Conservation (phyloP, 2,113 vertebrate genomes). For the Micronycteris hirsuta region DNA sequence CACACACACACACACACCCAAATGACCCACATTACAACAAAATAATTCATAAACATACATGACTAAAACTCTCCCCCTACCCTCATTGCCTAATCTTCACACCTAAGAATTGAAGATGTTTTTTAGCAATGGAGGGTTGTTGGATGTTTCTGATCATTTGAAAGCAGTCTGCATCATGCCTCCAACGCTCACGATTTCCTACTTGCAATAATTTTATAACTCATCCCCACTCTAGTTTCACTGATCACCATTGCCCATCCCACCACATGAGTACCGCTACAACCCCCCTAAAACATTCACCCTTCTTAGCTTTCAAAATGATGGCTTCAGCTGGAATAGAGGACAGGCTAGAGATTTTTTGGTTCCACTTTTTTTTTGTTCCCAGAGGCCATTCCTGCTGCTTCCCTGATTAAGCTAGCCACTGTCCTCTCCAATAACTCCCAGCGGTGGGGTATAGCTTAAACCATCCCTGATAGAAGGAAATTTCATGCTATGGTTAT, state of each 20-base stretch:
- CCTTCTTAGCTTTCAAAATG: background rate
- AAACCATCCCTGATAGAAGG: background rate
- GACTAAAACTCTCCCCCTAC: background rate
- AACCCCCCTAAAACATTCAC: background rate
- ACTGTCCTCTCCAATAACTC: background rate
- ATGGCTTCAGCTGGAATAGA: background rate
- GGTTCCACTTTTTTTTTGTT: background rate
- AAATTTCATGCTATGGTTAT: background rate
- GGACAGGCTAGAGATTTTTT: background rate
- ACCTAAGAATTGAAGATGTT: background rate
- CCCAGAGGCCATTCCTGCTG: background rate
- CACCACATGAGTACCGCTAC: background rate
- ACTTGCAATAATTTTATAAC: background rate
- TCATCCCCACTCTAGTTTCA: background rate
- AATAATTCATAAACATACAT: background rate
- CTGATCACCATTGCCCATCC: background rate
- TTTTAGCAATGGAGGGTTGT: background rate
- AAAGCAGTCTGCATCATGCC: background rate
- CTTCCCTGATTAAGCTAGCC: background rate
- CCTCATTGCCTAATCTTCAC: background rate
- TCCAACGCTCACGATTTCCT: background rate
- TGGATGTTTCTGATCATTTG: background rate
- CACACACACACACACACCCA: background rate
- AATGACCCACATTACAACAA: background rate
- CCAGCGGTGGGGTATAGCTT: background rate